Conservation (phyloP, 2,797 vertebrate species). For the Sebastolobus altivelis region DNA sequence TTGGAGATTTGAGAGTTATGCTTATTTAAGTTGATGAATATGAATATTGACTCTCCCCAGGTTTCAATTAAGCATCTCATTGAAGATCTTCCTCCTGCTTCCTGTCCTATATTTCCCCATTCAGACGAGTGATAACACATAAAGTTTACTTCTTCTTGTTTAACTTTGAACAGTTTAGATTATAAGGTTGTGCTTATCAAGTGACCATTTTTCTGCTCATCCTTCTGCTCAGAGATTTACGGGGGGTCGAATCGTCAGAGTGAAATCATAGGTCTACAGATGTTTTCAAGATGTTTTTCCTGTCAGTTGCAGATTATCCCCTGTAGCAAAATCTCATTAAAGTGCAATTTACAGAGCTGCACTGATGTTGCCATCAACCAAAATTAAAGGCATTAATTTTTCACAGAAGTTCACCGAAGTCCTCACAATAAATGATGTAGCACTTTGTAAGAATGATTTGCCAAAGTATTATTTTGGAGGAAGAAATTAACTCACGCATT, state of each 20-base stretch:
- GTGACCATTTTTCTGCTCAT: constrained; percentile 89
- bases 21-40: constrained; percentile 54
- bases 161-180: constrained; percentile 79
- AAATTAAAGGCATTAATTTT: constrained; percentile 99
- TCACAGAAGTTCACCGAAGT: constrained; percentile 97
- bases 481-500: constrained; percentile 91
- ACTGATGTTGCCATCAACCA: constrained; percentile 99
- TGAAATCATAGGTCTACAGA: constrained; percentile 99
- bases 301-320: constrained; percentile 99
- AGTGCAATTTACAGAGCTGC: constrained; percentile 99
- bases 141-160: constrained; percentile 79
- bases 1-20: neutral
- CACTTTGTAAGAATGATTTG: constrained; percentile 98
- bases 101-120: constrained; percentile 8
- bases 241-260: constrained; percentile 95
- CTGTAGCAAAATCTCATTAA: constrained; percentile 99
- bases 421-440: constrained; percentile 99
- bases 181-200: constrained; percentile 86
- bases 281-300: constrained; percentile 99
- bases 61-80: constrained; percentile 81
- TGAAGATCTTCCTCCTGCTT: neutral
- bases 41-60: constrained; percentile 87
- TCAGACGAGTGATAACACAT: constrained; percentile 1
- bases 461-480: constrained; percentile 93
- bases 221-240: constrained; percentile 91